A percentile compares a stretch with the other conserved stretches of the same genome.
Conservation (phyloP, 2,113 vertebrate species). For the Trochalopteron elliotii region DNA sequence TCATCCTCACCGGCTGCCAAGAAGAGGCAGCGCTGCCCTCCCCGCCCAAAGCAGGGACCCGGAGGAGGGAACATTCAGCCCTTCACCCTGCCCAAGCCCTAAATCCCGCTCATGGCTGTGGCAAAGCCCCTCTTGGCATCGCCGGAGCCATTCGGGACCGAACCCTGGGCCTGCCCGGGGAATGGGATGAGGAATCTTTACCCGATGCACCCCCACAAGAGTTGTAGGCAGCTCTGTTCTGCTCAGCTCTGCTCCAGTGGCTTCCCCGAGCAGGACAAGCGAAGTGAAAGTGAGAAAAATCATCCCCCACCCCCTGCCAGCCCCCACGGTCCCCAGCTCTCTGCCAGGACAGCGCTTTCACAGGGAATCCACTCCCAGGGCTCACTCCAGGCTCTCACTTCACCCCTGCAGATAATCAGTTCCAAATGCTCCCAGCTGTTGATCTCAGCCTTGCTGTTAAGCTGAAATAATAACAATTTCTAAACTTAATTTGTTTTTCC, state of each 20-base stretch:
- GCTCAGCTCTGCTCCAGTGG: not conserved
- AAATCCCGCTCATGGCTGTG: not conserved
- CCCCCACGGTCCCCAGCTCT: accelerated
- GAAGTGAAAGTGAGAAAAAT: accelerated
- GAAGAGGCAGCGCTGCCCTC: not conserved
- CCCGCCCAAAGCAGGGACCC: not conserved
- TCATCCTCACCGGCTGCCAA: not conserved
- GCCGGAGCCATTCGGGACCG: accelerated
- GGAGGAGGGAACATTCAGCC: accelerated
- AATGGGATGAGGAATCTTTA: accelerated
- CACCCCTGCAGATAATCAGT: not conserved
- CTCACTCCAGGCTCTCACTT: not conserved
- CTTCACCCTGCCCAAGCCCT: not conserved
- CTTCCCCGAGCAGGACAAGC: not conserved
- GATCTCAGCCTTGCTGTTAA: not conserved
- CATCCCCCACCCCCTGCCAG: not conserved
- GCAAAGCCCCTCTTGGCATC: accelerated
- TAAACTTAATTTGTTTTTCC: not conserved
- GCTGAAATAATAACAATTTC: not conserved
- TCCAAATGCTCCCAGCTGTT: not conserved
- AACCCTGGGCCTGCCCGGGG: accelerated
- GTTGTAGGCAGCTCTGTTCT: not conserved
- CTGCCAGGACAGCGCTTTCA: not conserved
- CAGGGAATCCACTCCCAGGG: not conserved
- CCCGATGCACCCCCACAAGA: accelerated